phyloP scores from a whole-genome alignment of 2,113 vertebrate genomes.

The Amblyopsis rosae region DNA sequence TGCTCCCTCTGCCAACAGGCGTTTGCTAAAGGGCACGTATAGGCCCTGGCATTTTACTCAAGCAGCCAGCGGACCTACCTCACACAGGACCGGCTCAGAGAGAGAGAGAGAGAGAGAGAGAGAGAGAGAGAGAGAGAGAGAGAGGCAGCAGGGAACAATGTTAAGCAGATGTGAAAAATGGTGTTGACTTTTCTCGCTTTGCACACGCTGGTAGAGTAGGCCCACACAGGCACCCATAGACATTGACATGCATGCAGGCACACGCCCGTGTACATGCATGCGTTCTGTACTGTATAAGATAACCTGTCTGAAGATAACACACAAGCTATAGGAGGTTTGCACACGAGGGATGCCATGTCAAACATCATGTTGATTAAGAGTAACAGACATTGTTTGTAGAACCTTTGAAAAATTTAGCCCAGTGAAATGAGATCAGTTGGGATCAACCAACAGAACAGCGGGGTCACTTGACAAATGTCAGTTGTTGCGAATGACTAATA shows the following conservation, averaged over 20 bases:
- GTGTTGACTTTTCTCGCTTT: constrained; percentile 61
- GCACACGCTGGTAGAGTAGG: constrained; percentile 19
- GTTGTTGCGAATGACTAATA: background rate
- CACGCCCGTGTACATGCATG: constrained; percentile 1
- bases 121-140: constrained; percentile 37
- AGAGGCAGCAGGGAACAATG: constrained; percentile 1
- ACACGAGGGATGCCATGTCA: too few species aligned
- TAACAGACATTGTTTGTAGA: too few species aligned
- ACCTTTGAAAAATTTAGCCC: too few species aligned
- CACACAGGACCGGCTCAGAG: constrained; percentile 26
- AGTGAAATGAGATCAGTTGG: too few species aligned
- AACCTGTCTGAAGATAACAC: background rate
- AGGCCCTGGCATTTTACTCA: constrained; percentile 59
- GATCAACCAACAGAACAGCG: too few species aligned
- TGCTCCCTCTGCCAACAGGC: constrained; percentile 9
- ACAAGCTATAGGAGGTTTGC: background rate
- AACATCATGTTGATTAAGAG: too few species aligned
- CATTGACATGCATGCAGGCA: constrained; percentile 18
- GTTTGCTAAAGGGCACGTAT: constrained; percentile 53
- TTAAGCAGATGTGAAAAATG: constrained; percentile 60
- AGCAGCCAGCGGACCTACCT: constrained; percentile 29
- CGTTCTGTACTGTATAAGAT: background rate
- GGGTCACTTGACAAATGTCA: too few species aligned
- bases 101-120: constrained; percentile 4
- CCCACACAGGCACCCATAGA: constrained; percentile 7